phyloP scores from a whole-genome alignment of 2,797 vertebrate genomes.

The Sphenopsis melanotis region DNA sequence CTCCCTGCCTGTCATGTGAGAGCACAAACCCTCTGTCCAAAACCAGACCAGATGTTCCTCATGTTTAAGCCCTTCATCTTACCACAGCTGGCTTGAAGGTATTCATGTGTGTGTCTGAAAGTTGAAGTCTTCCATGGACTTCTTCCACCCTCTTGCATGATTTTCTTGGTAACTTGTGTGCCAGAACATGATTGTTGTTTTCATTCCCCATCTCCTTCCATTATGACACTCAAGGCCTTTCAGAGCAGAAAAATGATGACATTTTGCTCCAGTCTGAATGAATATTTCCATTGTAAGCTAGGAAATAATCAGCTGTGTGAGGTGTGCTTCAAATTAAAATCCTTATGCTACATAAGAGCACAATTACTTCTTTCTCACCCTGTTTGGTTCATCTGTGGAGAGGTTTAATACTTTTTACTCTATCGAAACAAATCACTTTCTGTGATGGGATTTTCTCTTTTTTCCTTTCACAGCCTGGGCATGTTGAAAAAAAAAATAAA shows the following conservation, averaged over 20 bases:
- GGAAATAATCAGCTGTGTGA: not conserved
- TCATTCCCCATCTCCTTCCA: not conserved
- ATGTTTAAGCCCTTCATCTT: not conserved
- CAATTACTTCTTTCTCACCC: not conserved
- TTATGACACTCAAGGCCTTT: not conserved
- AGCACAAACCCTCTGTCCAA: not conserved
- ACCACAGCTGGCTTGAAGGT: fast-evolving
- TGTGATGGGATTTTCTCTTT: not conserved
- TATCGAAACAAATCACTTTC: slow-evolving; percentile 17
- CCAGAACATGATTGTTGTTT: not conserved
- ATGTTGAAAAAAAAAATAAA: not conserved
- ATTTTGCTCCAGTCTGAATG: not conserved
- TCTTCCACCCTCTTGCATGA: not conserved
- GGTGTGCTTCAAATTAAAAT: not conserved
- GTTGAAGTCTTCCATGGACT: not conserved
- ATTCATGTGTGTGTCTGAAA: not conserved
- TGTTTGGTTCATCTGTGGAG: not conserved
- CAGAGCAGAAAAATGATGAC: not conserved
- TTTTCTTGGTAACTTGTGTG: not conserved
- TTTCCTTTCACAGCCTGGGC: not conserved
- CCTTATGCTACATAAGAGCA: not conserved
- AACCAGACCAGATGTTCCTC: not conserved
- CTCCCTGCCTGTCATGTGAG: not conserved
- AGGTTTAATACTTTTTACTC: not conserved
- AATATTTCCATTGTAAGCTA: not conserved